Evolutionary conservation across 2,797 vertebrate species (phyloP).

Genomic region (Nothura maculosa): DNA sequence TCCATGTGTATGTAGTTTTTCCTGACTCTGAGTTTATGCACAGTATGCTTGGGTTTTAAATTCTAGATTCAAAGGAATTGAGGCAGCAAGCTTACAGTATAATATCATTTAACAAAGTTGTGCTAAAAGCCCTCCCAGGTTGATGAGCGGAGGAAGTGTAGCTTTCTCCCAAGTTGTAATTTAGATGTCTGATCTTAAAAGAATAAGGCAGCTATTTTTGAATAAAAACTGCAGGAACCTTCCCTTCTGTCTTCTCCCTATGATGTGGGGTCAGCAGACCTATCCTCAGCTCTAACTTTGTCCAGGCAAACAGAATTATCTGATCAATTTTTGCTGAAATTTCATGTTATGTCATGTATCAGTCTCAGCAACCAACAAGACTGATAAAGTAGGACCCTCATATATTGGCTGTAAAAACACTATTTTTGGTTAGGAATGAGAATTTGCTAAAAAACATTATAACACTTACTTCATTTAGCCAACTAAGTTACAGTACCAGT

Average conservation of each 20-base stretch:
- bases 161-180: background rate
- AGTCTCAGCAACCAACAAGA: constrained; percentile 1
- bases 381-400: background rate
- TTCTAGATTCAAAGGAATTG: background rate
- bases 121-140: background rate
- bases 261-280: background rate
- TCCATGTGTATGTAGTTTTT: too few species aligned
- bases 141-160: background rate
- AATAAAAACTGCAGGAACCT: background rate
- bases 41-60: background rate
- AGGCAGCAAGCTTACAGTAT: background rate
- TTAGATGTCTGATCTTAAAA: background rate
- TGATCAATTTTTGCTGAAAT: constrained; percentile 33
- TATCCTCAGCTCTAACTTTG: background rate
- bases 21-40: background rate
- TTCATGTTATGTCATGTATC: background rate
- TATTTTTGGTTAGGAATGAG: background rate
- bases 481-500: background rate
- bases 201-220: background rate
- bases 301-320: background rate
- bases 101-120: background rate
- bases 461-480: background rate
- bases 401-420: background rate
- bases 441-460: background rate
- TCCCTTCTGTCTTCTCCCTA: background rate